Base-by-base conservation (phyloP, 2,797 vertebrate species). In the Fistularia commersonii region DNA sequence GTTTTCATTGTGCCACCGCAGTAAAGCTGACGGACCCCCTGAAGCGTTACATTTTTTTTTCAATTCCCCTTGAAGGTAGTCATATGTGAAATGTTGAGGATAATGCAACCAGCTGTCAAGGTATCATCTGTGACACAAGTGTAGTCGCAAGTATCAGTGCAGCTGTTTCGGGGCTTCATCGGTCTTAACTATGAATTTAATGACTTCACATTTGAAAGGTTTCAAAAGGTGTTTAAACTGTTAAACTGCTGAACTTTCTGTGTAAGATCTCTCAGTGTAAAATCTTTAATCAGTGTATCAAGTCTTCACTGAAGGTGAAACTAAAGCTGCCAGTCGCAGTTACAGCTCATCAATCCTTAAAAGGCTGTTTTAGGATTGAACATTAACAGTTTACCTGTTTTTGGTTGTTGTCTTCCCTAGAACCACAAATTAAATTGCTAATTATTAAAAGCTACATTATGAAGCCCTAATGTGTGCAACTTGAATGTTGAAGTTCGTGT, bases 71-170 rank as follows among this genome's bases (percentile, higher is more conserved):
- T 71, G 72, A 76, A 79, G 73, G 73, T 75, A 85, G 76, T 74
- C 61, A 61, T 79, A 80, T 77, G 83, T 15, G 50, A 84, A 89
- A 86, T 66, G 69, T 69, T 71, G 72, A 57, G 57, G 63, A 81
- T 82, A 84, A 88, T 82, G 69, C 63, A 53, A 73, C 69, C 85
- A 85, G 86, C 82, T 87, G 86, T 82, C 81, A 58, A 52, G 31
- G 51, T 69, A 70, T 72, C 74, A 73, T 67, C 66, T 54, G 58
- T 37, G 60, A 61, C 68, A 69, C 57, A 60, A 71, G 66, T 61
- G 64, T 65, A 73, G 72, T 82, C 75, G 74, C 55, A 79, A 80
- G 54, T 53, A 61, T 54, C 47, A 12, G 45, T 45, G 13, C 80
- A 86, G 69, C 74, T 87, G 86, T 79, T 83, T 48, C 44, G 33